These are phyloP conservation scores for Drosophila engyochracea DNA, from an alignment of 2,888 invertebrate species.

Conservation along the genomic window DNA sequence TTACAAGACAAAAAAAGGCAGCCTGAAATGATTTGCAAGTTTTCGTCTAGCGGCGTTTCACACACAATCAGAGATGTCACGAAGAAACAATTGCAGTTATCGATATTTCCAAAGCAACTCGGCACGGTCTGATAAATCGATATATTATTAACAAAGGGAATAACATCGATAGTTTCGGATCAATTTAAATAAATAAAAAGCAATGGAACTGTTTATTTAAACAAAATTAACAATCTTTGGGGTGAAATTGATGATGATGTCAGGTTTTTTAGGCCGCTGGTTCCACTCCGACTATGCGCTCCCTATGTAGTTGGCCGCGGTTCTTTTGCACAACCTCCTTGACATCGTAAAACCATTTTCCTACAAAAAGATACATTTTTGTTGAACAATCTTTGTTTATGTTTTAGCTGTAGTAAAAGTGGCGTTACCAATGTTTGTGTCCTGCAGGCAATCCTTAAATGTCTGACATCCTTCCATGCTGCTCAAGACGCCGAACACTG, in stretches of 20 bases:
- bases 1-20: constrained; percentile 30
- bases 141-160: background rate
- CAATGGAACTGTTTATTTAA: constrained; percentile 40
- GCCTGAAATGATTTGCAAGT: constrained; percentile 76
- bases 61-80: constrained; percentile 63
- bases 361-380: constrained; percentile 55
- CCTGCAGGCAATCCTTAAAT: constrained; percentile 91
- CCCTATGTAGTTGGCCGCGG: constrained; percentile 80
- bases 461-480: constrained; percentile 97
- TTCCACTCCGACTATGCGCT: constrained; percentile 73
- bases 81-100: background rate
- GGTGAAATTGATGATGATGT: constrained; percentile 32
- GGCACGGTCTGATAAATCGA: background rate
- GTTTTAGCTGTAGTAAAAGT: background rate
- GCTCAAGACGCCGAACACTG: constrained; percentile 95
- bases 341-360: constrained; percentile 90
- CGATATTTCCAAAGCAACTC: constrained; percentile 6
- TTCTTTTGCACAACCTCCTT: constrained; percentile 86
- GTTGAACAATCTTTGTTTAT: background rate
- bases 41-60: constrained; percentile 58
- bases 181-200: constrained; percentile 6
- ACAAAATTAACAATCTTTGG: constrained; percentile 51
- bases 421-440: constrained; percentile 89
- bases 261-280: constrained; percentile 55
- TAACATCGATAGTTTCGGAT: background rate